Base-by-base conservation (phyloP, 2,797 vertebrate species). In the Gallirallus australis region DNA sequence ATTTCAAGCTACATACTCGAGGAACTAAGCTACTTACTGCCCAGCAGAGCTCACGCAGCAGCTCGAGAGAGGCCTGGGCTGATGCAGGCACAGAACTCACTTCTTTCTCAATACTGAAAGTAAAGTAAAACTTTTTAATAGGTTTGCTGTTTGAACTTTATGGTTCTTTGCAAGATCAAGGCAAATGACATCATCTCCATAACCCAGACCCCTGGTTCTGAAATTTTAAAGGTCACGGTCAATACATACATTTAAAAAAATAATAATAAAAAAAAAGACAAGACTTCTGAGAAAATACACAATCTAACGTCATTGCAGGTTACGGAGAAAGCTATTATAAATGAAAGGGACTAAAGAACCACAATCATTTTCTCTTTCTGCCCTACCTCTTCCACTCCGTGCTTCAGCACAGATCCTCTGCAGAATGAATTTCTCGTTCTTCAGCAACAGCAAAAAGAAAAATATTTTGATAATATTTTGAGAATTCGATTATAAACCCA, bases 401-500 rank as follows among this genome's bases (percentile, higher is more conserved):
- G 39, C 64, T 66, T 88, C 5, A 0, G 50, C 47, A 50, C 31
- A 39, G 48, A 50, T 84, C 40, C 61, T 54, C 50, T 3, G 1
- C n/a, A 61, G 69, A 91, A 89, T 6, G 0, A 61, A 83, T 60
- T 59, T 83, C 65, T 95, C 25, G 6, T 42, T 94, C 82, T 77
- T 87, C 88, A 68, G 63, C 56, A 91, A 66, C 54, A 83, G 76
- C 54, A 95, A 79, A 70, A 94, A 90, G 70, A 75, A 94, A 95
- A 96, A 94, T 90, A 97, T 94, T 97, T 93, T 96, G 53, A 94
- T 93, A 97, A 94, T 95, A 95, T 86, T 94, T 96, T 94, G 71
- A 93, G 88, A 96, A 96, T 93, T 91, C 6, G 1, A 94, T 92
- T 94, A 86, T 95, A 94, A 96, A 96, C 86, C 91, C 96, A 96